Evolutionary conservation across 2,113 vertebrate genomes (phyloP), one percentile per base, ranked within the genome.

Genomic region (Zapus hudsonius): DNA sequence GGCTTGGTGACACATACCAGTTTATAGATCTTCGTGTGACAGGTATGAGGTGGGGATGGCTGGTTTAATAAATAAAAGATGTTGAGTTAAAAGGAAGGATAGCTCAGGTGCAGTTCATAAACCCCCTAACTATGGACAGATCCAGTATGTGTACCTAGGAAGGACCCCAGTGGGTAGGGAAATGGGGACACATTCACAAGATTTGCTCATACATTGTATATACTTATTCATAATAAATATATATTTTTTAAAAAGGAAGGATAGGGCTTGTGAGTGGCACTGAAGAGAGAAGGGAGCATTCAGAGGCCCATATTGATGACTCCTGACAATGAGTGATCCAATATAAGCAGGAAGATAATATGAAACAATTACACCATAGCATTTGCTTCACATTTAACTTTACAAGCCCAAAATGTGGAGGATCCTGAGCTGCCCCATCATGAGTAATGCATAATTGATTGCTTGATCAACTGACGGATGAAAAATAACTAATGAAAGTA

Each of bases 1-100:
- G 97, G 96, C 92, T 98, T 82, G 98, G 97, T 3, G 92, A 81
- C 80, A 94, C 75, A 38, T 98, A 98, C 91, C 93, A 85, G n/a
- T 33, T 98, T 67, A 92, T 90, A 0, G 96, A 80, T 23, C 19
- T 98, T 73, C 95, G 78, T 0, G 92, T 98, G 64, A 78, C 96
- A 88, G 94, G 98, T 98, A 96, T 0, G 89, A 95, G 31, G 40
- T 3, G 52, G 8, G 57, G 38, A 23, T 31, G 13, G 38, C 19
- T 83, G 40, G 19, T 12, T 47, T 78, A 4, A 4, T 16, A 47
- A 67, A 59, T 38, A 12, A 31, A 57, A 72, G 36, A 36, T 38
- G 7, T 38, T 44, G 20, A 33, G 16, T 16, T n/a, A 79, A 79
- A n/a, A n/a, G n/a, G n/a, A n/a, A n/a, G n/a, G n/a, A n/a, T n/a